Percentiles rank a stretch among this genome's conserved stretches.
These are phyloP conservation scores for Brachypterus glaber DNA, from an alignment of 2,888 invertebrate genomes.

Conservation along the genomic window DNA sequence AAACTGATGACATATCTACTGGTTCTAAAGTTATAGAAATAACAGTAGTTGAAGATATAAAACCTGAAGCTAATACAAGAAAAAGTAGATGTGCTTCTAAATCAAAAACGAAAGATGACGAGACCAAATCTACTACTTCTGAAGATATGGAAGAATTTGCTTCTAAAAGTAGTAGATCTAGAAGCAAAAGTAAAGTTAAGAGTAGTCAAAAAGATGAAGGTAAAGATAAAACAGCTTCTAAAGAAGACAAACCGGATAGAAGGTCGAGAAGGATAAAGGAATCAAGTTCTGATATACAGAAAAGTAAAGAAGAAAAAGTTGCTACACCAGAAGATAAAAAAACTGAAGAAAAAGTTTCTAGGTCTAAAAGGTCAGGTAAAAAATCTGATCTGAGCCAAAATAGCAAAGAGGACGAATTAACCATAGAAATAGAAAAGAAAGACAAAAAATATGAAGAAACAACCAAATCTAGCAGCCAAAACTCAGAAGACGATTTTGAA, in stretches of 20 bases:
- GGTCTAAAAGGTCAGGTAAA: too few relatives aligned
- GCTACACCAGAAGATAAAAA: too few relatives aligned
- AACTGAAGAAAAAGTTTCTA: too few relatives aligned
- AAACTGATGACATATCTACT: conserved; percentile 8
- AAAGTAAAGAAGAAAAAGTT: too few relatives aligned
- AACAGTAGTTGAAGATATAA: conserved; percentile 6
- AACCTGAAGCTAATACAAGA: not conserved
- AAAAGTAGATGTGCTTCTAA: not conserved
- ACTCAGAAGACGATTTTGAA: too few relatives aligned
- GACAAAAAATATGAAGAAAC: too few relatives aligned
- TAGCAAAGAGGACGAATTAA: too few relatives aligned
- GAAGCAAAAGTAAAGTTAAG: conserved; percentile 1
- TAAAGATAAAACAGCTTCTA: too few relatives aligned
- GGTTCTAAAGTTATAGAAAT: conserved; percentile 6
- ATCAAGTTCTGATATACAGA: too few relatives aligned
- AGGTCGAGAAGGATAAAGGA: not conserved
- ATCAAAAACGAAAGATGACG: not conserved
- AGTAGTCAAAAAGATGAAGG: too few relatives aligned
- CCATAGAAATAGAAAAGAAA: too few relatives aligned
- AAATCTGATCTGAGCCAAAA: too few relatives aligned
- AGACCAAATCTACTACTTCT: not conserved
- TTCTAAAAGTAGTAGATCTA: not conserved
- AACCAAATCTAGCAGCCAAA: not conserved
- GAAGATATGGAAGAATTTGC: not conserved
- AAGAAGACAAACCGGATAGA: not conserved